Base-by-base conservation (phyloP, 64 coral and sea anemone genomes). In the Montipora capricornis region DNA sequence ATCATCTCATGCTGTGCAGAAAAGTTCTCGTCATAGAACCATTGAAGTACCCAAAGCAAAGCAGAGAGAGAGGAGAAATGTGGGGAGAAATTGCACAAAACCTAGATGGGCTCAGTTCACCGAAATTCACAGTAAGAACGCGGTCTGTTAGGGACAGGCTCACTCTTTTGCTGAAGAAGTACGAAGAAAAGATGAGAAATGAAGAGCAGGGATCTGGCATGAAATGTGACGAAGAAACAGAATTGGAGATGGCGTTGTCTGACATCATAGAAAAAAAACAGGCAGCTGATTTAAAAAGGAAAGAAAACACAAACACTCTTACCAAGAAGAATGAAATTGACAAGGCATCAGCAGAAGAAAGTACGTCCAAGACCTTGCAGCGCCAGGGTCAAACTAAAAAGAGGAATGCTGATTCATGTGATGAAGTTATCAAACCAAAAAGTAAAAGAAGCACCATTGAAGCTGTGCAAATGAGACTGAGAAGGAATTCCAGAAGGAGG, bases 11-110 rank as follows among this genome's bases (percentile, higher is more conserved):
- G 73, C 84, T 93, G 8, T 80, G 82, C 70, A 66, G 66, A 51
- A 82, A 93, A 67, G 61, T 93, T 87, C 57, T 93, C 52, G 58
- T 88, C 29, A 47, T 79, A 45, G 84, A 93, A 87, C 74, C 64
- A 79, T 88, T 93, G 55, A 80, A 87, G 74, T 3, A 68, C 45
- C 73, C 53, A 88, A 93, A 87, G 45, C 62, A 73, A 70, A 93
- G 82, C 44, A 88, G 37, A 88, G 92, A 93, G 78, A 87, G 92
- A 88, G 71, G 90, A 73, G 24, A 84, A 91, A 87, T 93, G 73
- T 93, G 91, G 91, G 82, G 29, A 82, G 58, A 80, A 82, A 79
- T 91, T 70, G 62, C 90, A 74, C 47, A 68, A 73, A 84, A 70
- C 26, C 69, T 92, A 92, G 75, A 76, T 62, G 47, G 66, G 10